Base-by-base conservation (phyloP, 2,888 invertebrate species). In the Brachylomia viminalis region DNA sequence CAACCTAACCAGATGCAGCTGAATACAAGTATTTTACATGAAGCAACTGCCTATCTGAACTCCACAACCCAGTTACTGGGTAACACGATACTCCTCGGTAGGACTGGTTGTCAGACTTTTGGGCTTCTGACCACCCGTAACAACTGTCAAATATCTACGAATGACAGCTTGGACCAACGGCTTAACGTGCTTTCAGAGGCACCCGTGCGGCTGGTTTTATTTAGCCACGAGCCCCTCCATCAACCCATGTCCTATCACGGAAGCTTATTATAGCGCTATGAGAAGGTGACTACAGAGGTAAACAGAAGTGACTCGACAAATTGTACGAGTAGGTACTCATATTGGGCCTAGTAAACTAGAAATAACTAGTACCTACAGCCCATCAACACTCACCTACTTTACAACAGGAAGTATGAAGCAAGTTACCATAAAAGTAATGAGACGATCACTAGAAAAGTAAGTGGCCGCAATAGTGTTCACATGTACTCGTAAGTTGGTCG, bases 401-500 rank as follows among this genome's bases (percentile, higher is more conserved):
- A 11, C 27, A 76, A 42, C 62, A 79, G 80, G 64, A 79, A 74
- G 67, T 80, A 47, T 27, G 30, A 30, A 80, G 33, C 64, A 52
- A 45, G 58, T 64, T 38, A 54, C 78, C 61, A 58, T 72, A 59
- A 47, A 49, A 78, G 30, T 54, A 78, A 71, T 67, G 62, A 62
- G 47, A 62, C 17, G 62, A 77, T 67, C 70, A 59, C 56, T 59
- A 38, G 30, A 0, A 52, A 42, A 23, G 52, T 42, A 54, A 78
- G 56, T 73, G 67, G 45, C 61, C 20, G 62, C 61, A 58, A 45
- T 83, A 78, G 13, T 66, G 69, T 66, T 56, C 74, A 65, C 62
- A 59, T 59, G 27, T 47, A n/a, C n/a, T n/a, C 27, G 33, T 64
- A 66, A 66, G 27, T 72, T 62, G 42, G 59, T 52, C 33, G 47